Conservation (phyloP, 2,113 vertebrate genomes). For the Microcebus jonahi region DNA sequence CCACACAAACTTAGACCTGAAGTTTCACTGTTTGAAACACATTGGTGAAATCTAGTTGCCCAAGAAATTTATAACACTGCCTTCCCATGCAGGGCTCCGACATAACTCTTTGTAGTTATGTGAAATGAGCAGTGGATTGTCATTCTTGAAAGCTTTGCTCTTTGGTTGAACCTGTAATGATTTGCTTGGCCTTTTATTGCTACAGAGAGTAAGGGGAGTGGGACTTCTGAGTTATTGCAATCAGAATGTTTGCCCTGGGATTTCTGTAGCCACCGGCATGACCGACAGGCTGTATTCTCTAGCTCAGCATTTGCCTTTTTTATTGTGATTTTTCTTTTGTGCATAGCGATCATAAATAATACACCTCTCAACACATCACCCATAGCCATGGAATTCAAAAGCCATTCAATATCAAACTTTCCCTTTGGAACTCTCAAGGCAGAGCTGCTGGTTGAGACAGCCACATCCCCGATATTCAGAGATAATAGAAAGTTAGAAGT, state of each 20-base stretch:
- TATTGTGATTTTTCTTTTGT: constrained; percentile 66
- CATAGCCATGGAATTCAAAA: constrained; percentile 38
- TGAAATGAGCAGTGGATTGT: constrained; percentile 20
- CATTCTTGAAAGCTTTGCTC: constrained; percentile 49
- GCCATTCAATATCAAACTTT: constrained; percentile 39
- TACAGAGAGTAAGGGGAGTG: neutral
- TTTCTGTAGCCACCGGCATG: neutral
- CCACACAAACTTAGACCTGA: neutral
- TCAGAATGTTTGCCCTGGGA: constrained; percentile 62
- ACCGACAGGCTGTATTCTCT: constrained; percentile 23
- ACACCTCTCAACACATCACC: neutral
- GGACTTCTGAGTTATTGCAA: constrained; percentile 26
- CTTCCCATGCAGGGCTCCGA: neutral
- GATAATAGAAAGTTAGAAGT: constrained; percentile 33
- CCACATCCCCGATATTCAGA: neutral
- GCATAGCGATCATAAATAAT: constrained; percentile 53
- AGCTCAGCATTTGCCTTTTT: constrained; percentile 50
- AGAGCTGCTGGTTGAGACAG: neutral
- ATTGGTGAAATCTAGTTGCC: neutral
- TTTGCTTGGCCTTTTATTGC: constrained; percentile 61
- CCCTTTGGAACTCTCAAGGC: constrained; percentile 27
- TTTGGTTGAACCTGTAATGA: constrained; percentile 58
- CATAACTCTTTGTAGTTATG: neutral
- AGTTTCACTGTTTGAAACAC: neutral
- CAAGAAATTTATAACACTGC: neutral